Evolutionary conservation across 1,140 invertebrate species (phyloP), one percentile per base, ranked within the genome.

Genomic region (Scaptomyza graminum): DNA sequence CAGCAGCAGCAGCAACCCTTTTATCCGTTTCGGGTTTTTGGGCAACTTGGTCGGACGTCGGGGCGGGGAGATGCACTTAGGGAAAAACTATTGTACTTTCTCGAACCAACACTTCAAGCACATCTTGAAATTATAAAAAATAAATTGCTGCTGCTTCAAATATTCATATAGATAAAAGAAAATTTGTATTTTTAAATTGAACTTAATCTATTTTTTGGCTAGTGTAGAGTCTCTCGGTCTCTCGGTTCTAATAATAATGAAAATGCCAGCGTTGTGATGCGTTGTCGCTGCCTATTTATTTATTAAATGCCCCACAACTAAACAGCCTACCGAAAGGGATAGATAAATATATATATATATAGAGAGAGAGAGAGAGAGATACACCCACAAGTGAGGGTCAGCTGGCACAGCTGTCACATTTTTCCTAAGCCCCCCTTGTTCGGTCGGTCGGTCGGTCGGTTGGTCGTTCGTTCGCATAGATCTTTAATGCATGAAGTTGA

Each of bases 321-420:
- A 16, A 16, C 51, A 39, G 6, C 16, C 28, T 41, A 16, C 57
- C 25, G 43, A 62, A 34, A 50, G n/a, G 11, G 46, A 46, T 37
- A 39, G 16, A 1, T 8, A 8, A 52, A 18, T 5, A 31, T 1
- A 7, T 3, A 31, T 25, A n/a, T n/a, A 3, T 22, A 3, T 11
- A 39, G 15, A 8, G 3, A 25, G 22, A 39, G 11, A 49, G 16
- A 7, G n/a, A 5, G n/a, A 12, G 37, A 28, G 18, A 56, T n/a
- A 56, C 54, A 41, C 54, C 54, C 60, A 51, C 69, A 47, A 50
- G 44, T 49, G 67, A 64, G 74, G 82, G 82, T 87, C 82, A 87
- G 79, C 82, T 87, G 82, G 64, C 74, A 81, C 82, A 87, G 82
- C 82, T 87, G 82, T 87, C 82, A 64, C 82, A 78, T 87, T 87